Percentiles rank a stretch among this genome's conserved stretches.
Evolutionary conservation across 2,113 vertebrate species (phyloP).

Genomic region (Muntiacus reevesi): DNA sequence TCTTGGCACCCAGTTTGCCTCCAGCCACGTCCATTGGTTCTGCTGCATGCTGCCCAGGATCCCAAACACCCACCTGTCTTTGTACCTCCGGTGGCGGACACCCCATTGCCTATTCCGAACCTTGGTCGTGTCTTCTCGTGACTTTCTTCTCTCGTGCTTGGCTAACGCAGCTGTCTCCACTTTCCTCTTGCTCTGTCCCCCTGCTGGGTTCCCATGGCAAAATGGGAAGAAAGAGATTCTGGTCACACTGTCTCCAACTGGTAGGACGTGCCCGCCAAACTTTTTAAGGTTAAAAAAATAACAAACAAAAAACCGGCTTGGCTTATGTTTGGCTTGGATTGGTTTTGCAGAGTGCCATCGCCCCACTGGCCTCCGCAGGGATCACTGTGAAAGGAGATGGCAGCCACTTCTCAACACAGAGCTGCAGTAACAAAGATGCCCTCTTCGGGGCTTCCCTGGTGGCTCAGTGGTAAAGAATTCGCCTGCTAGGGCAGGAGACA

Average conservation of each 20-base stretch:
- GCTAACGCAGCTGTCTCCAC: neutral
- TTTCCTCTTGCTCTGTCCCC: neutral
- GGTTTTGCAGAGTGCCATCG: neutral
- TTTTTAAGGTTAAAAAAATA: neutral
- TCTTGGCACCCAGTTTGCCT: neutral
- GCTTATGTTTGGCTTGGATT: neutral
- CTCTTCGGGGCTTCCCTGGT: neutral
- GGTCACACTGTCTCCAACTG: accelerated
- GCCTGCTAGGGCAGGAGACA: neutral
- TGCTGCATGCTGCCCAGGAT: no score
- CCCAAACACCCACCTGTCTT: neutral
- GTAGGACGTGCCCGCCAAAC: accelerated
- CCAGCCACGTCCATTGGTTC: neutral
- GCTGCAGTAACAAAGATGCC: neutral
- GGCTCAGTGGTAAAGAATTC: neutral
- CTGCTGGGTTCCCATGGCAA: neutral
- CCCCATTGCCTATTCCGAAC: accelerated
- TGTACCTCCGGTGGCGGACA: accelerated
- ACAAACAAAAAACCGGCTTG: neutral
- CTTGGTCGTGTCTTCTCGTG: accelerated
- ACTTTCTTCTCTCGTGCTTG: neutral
- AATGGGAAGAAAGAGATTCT: neutral
- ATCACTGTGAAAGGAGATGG: accelerated
- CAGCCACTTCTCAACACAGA: neutral
- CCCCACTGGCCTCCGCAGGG: neutral